phyloP scores from a whole-genome alignment of 2,888 invertebrate species.

The Biston stratarius region DNA sequence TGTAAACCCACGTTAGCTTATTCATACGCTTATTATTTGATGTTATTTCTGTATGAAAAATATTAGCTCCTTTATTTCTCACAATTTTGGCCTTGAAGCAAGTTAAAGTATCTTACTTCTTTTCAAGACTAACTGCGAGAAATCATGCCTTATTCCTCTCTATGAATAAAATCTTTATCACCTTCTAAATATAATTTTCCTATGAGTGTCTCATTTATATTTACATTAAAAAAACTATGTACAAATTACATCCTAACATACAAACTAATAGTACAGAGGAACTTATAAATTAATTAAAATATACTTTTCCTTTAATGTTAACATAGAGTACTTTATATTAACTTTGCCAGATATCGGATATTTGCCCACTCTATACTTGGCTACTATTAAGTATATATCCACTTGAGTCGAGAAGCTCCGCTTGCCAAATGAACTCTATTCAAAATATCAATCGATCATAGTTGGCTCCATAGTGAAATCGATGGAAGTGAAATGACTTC shows the following conservation, averaged over 20 bases:
- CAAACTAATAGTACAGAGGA: no score
- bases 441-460: conserved; percentile 40
- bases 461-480: conserved; percentile 11
- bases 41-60: no score
- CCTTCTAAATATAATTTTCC: not conserved
- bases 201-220: no score
- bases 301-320: no score
- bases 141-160: not conserved
- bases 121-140: not conserved
- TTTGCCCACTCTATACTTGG: conserved; percentile 56
- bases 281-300: no score
- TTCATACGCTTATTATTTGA: no score
- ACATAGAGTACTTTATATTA: not conserved
- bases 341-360: conserved; percentile 41
- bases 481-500: conserved; percentile 11
- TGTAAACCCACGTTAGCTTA: no score
- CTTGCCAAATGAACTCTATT: conserved; percentile 60
- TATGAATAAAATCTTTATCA: not conserved
- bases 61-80: no score
- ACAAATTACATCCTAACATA: no score
- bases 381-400: conserved; percentile 52
- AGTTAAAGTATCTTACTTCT: no score
- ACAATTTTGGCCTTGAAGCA: not conserved
- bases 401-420: conserved; percentile 51
- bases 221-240: no score